These are phyloP conservation scores for Sminthopsis crassicaudata DNA, from an alignment of 2,113 vertebrate species.

Conservation along the genomic window DNA sequence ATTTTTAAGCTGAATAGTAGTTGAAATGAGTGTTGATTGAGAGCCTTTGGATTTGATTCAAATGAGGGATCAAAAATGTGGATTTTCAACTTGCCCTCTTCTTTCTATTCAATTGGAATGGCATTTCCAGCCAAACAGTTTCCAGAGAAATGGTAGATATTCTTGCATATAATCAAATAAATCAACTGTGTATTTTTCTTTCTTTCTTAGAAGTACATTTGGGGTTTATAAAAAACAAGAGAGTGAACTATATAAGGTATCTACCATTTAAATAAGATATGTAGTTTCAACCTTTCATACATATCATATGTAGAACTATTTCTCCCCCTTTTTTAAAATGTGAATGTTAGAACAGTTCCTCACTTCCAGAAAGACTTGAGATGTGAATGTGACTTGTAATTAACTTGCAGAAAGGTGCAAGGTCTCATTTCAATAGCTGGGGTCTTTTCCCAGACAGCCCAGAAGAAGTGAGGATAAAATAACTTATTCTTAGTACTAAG, in stretches of 20 bases:
- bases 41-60: not conserved
- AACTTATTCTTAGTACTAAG: not conserved
- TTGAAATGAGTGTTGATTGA: not conserved
- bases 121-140: not conserved
- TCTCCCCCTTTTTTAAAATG: not conserved
- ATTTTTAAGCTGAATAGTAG: not conserved
- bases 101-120: conserved; percentile 11
- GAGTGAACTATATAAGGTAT: not conserved
- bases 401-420: not conserved
- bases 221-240: not conserved
- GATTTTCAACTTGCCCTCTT: not conserved
- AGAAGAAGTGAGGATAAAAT: not conserved
- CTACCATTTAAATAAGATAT: not conserved
- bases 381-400: not conserved
- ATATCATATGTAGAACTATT: not conserved
- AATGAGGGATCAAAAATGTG: conserved; percentile 2
- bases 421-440: not conserved
- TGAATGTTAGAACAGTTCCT: not conserved
- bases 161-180: conserved; percentile 27
- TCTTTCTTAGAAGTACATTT: not conserved
- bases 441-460: not conserved
- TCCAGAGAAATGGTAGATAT: conserved; percentile 11
- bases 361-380: not conserved
- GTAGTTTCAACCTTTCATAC: not conserved
- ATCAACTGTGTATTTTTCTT: not conserved